These are phyloP conservation scores for Corvus moneduloides DNA, from an alignment of 2,113 vertebrate genomes.

Conservation along the genomic window DNA sequence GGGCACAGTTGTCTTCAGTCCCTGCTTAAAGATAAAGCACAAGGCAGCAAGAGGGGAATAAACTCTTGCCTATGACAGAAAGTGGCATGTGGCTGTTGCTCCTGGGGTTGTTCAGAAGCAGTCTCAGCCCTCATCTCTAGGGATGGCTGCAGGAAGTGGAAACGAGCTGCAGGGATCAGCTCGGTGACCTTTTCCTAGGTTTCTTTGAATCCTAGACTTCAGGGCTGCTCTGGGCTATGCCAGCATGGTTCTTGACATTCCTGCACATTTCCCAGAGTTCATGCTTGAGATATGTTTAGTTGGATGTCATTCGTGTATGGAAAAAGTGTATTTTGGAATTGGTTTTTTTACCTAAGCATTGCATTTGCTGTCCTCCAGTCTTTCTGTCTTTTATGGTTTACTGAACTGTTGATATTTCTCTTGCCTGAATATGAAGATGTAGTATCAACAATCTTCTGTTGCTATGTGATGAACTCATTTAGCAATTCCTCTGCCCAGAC, in stretches of 20 bases:
- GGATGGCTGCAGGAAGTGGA: not conserved
- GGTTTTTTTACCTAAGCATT: not conserved
- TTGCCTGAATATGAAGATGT: not conserved
- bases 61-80: not conserved
- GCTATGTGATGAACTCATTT: not conserved
- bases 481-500: not conserved
- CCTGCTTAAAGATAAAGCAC: not conserved
- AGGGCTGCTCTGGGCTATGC: not conserved
- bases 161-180: not conserved
- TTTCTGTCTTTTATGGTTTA: not conserved
- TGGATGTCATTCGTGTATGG: not conserved
- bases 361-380: not conserved
- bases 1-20: not conserved
- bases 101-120: not conserved
- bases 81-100: not conserved
- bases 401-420: not conserved
- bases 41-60: not conserved
- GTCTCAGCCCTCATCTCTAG: not conserved
- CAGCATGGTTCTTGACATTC: not conserved
- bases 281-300: not conserved
- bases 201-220: not conserved
- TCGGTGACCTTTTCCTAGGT: conserved; percentile 6
- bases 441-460: not conserved
- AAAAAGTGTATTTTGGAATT: not conserved
- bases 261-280: not conserved